These are phyloP conservation scores for Raja brachyura DNA, from an alignment of 2,113 vertebrate genomes.

Conservation along the genomic window DNA sequence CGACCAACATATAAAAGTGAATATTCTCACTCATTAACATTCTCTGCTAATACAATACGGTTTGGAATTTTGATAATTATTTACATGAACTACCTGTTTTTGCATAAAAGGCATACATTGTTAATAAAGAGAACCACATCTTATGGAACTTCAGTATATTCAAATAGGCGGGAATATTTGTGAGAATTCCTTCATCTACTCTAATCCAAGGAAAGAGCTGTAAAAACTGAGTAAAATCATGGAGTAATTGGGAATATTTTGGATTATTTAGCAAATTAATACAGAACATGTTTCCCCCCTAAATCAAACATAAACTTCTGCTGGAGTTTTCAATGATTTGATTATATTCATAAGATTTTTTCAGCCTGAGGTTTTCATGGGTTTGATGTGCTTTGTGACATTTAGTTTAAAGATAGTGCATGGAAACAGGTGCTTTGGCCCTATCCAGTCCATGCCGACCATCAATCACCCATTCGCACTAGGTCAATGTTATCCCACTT, in stretches of 20 bases:
- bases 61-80: slow-evolving; percentile 20
- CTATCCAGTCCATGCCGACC: no score
- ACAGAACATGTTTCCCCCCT: not conserved
- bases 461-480: no score
- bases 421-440: no score
- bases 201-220: not conserved
- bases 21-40: not conserved
- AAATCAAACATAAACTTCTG: not conserved
- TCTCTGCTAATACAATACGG: not conserved
- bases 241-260: not conserved
- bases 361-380: slow-evolving; percentile 23
- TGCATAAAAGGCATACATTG: slow-evolving; percentile 33
- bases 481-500: no score
- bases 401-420: no score
- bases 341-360: not conserved
- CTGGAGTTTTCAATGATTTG: not conserved
- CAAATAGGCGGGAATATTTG: not conserved
- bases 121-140: slow-evolving; percentile 1
- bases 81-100: slow-evolving; percentile 28
- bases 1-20: slow-evolving; percentile 16
- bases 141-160: not conserved
- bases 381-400: slow-evolving; percentile 23
- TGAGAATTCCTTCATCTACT: not conserved
- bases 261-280: not conserved
- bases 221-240: not conserved